Evolutionary conservation across 2,888 invertebrate species (phyloP).

Genomic region (Gortyna flavago): DNA sequence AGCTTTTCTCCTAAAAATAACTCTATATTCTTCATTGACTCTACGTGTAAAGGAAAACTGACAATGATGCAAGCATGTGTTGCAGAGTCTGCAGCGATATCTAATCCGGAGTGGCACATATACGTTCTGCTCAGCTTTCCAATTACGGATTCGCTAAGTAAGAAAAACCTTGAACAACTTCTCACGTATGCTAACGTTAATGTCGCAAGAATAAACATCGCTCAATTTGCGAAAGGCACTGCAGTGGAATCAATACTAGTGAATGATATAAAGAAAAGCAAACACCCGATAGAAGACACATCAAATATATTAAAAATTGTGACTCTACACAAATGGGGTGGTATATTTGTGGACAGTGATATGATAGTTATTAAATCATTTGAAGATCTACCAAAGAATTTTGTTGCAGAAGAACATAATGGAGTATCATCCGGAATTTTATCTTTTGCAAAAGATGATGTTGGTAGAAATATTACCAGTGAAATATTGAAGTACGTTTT

Average conservation of each 20-base stretch:
- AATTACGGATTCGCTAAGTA: constrained; percentile 12
- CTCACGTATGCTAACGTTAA: constrained; percentile 12
- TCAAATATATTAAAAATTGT: constrained; percentile 25
- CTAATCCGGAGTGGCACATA: constrained; percentile 11
- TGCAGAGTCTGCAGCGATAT: constrained; percentile 25
- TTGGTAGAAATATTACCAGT: constrained; percentile 23
- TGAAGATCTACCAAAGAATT: constrained; percentile 16
- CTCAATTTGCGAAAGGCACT: constrained; percentile 17
- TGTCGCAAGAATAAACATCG: constrained; percentile 5
- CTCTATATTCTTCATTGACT: constrained; percentile 39
- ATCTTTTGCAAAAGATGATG: constrained; percentile 13
- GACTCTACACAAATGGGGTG: constrained; percentile 35
- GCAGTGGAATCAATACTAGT: constrained; percentile 11
- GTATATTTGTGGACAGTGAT: constrained; percentile 10
- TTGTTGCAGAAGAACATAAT: not conserved
- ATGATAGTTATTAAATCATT: constrained; percentile 20
- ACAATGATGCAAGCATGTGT: constrained; percentile 34
- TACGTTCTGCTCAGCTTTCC: constrained; percentile 21
- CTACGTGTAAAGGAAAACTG: constrained; percentile 7
- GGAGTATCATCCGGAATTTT: constrained; percentile 6
- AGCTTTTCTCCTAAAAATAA: constrained; percentile 22
- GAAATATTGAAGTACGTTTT: constrained; percentile 30
- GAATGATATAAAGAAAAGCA: constrained; percentile 16
- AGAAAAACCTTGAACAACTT: constrained; percentile 1
- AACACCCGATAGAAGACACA: constrained; percentile 6